Percentiles rank a stretch among this genome's conserved stretches.
Conservation (phyloP, 2,113 vertebrate species). For the Prinia subflava region DNA sequence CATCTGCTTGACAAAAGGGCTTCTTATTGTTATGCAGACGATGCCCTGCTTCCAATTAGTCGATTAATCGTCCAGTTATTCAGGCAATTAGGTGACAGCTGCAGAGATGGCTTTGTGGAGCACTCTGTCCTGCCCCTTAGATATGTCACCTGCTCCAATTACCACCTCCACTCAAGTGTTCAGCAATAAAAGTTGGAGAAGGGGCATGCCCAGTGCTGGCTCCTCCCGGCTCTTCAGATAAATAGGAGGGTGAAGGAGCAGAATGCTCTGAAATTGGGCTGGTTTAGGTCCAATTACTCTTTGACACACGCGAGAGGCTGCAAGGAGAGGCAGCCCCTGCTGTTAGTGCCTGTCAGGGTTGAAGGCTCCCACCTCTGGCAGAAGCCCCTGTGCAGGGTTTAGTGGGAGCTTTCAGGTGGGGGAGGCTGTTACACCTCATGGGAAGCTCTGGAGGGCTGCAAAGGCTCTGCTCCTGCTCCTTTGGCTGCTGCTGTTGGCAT, state of each 20-base stretch:
- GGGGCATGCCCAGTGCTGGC: background rate
- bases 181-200: conserved; percentile 52
- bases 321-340: background rate
- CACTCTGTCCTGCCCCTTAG: conserved; percentile 60
- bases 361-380: background rate
- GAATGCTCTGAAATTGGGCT: background rate
- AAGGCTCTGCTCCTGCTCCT: background rate
- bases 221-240: background rate
- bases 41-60: conserved; percentile 72
- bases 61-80: conserved; percentile 76
- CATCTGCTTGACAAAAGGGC: conserved; percentile 61
- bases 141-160: conserved; percentile 69
- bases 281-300: conserved; percentile 33
- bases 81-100: conserved; percentile 77
- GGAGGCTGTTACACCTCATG: background rate
- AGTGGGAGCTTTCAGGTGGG: background rate
- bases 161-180: conserved; percentile 65
- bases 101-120: conserved; percentile 57
- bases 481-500: background rate
- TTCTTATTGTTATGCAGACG: conserved; percentile 66
- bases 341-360: background rate
- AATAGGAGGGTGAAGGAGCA: background rate
- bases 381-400: background rate
- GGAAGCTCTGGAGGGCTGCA: background rate
- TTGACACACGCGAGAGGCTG: background rate